These are phyloP conservation scores for Machimus atricapillus DNA, from an alignment of 2,888 invertebrate species.

Conservation along the genomic window DNA sequence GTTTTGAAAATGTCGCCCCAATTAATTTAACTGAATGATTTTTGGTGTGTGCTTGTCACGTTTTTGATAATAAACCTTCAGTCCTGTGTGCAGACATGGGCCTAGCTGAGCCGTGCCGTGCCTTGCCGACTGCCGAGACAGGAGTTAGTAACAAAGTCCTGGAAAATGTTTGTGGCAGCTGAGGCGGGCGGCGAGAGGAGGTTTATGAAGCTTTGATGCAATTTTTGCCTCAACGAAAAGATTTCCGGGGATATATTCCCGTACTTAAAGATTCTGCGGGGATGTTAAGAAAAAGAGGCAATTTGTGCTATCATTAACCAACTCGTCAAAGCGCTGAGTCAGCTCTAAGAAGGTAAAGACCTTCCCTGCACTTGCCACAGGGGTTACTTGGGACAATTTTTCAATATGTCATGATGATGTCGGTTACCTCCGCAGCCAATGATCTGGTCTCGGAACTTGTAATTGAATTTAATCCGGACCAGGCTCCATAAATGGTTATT, in stretches of 20 bases:
- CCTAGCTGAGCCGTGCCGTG: neutral
- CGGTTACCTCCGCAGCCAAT: conserved; percentile 14
- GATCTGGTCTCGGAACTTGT: conserved; percentile 6
- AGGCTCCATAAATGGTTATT: neutral
- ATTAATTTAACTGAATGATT: conserved; percentile 36
- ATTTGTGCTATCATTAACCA: neutral
- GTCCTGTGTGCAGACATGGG: neutral
- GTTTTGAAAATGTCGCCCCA: conserved; percentile 30
- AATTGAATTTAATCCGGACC: conserved; percentile 31
- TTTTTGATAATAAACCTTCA: neutral
- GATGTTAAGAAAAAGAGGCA: neutral
- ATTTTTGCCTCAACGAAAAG: neutral
- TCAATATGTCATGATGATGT: conserved; percentile 25
- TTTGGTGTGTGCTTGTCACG: conserved; percentile 37
- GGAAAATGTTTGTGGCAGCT: neutral
- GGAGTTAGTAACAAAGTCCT: neutral
- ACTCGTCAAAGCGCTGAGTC: neutral
- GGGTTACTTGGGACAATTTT: conserved; percentile 28
- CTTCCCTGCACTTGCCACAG: neutral
- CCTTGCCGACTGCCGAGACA: neutral
- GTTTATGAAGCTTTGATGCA: neutral
- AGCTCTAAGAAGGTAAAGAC: neutral
- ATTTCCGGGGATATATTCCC: neutral
- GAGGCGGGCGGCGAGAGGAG: neutral
- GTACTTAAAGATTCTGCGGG: neutral